Conservation (phyloP, 1,140 invertebrate genomes). For the Trachymyrmex cornetzi region DNA sequence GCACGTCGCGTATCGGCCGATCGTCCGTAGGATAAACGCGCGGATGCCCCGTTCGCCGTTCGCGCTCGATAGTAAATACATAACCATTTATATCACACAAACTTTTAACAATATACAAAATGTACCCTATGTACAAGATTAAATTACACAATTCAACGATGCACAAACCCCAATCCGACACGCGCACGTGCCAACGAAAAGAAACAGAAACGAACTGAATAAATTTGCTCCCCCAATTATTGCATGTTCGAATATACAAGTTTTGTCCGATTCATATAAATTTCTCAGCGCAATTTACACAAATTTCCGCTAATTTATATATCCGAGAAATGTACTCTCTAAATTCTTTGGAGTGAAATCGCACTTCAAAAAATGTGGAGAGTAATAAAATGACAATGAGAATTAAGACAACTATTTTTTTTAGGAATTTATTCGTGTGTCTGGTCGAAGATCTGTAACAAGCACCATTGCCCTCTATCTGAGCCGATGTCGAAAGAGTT, state of each 20-base stretch:
- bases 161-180: constrained; percentile 60
- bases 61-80: constrained; percentile 82
- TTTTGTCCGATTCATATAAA: not conserved
- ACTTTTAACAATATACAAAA: constrained; percentile 88
- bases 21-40: constrained; percentile 57
- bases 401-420: not conserved
- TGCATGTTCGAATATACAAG: not conserved
- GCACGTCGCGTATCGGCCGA: constrained; percentile 52
- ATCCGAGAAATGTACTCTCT: not conserved
- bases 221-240: constrained; percentile 25
- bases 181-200: not conserved
- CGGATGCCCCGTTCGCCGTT: constrained; percentile 63
- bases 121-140: constrained; percentile 87
- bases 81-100: constrained; percentile 87
- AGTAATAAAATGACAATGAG: not conserved
- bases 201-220: not conserved
- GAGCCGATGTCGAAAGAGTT: constrained; percentile 47
- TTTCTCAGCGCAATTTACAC: not conserved
- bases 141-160: constrained; percentile 84
- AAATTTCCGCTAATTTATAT: not conserved
- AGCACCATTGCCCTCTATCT: not conserved
- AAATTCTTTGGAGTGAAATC: too few relatives aligned
- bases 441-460: not conserved
- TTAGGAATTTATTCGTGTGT: not conserved
- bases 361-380: not conserved